These are phyloP conservation scores for Auanema freiburgensis DNA, from an alignment of 2,888 invertebrate species.

Conservation along the genomic window DNA sequence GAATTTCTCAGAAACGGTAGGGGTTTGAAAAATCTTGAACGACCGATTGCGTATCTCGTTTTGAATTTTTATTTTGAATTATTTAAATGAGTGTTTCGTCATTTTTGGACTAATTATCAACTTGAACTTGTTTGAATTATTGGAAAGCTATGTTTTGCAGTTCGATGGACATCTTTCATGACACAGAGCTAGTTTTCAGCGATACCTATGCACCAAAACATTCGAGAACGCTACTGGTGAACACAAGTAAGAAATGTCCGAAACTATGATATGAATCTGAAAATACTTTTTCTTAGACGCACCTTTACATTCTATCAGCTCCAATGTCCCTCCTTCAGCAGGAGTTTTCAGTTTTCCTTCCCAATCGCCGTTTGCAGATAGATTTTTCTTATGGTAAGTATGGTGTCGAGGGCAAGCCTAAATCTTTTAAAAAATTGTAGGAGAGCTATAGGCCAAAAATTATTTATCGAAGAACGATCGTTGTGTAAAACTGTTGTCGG, in stretches of 20 bases:
- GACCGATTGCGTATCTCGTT: no score
- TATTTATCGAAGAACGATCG: conserved; percentile 53
- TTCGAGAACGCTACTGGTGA: conserved; percentile 38
- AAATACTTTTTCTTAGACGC: conserved; percentile 40
- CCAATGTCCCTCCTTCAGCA: conserved; percentile 43
- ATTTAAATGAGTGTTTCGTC: no score
- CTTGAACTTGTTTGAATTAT: no score
- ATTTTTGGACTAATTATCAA: no score
- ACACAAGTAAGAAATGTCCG: conserved; percentile 36
- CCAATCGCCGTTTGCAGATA: conserved; percentile 35
- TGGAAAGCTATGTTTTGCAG: neutral
- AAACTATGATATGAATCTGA: neutral
- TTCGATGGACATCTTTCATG: conserved; percentile 35
- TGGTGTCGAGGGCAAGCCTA: neutral
- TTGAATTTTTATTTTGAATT: no score
- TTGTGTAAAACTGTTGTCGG: conserved; percentile 35
- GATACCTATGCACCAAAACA: conserved; percentile 33
- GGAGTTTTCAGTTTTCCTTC: conserved; percentile 49
- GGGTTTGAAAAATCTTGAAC: no score
- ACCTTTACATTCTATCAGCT: conserved; percentile 45
- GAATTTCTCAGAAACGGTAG: no score
- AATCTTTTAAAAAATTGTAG: conserved; percentile 27
- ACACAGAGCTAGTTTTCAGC: conserved; percentile 32
- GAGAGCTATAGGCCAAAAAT: conserved; percentile 52
- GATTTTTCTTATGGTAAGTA: conserved; percentile 53